Evolutionary conservation across 2,113 vertebrate species (phyloP).

Genomic region (Climacteris rufus): DNA sequence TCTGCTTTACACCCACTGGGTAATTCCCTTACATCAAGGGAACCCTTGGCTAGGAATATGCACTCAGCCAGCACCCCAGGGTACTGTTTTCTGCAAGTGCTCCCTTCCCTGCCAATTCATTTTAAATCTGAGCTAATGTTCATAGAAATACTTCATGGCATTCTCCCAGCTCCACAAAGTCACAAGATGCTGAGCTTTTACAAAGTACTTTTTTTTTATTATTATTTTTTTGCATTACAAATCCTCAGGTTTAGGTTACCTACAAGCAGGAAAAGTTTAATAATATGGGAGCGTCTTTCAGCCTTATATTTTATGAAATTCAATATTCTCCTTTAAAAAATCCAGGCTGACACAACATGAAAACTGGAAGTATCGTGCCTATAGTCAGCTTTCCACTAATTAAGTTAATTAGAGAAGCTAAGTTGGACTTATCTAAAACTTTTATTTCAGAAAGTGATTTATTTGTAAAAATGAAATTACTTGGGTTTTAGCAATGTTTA

Average conservation of each 20-base stretch:
- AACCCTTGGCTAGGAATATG: conserved; percentile 10
- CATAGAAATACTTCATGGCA: conserved; percentile 38
- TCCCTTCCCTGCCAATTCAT: conserved; percentile 54
- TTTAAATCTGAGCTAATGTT: conserved; percentile 32
- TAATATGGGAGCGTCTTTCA: background rate
- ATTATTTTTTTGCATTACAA: background rate
- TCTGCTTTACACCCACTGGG: conserved; percentile 5
- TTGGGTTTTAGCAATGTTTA: background rate
- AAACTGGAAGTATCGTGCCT: background rate
- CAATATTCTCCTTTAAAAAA: background rate
- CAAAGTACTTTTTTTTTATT: background rate
- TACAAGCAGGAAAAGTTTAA: background rate
- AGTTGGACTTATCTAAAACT: background rate
- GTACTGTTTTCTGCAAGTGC: conserved; percentile 3
- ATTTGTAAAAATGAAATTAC: background rate
- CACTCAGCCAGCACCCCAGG: conserved; percentile 6
- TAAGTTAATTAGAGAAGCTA: background rate
- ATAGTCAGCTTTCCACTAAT: background rate
- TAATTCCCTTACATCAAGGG: background rate
- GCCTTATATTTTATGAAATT: background rate
- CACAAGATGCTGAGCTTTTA: background rate
- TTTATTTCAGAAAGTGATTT: background rate
- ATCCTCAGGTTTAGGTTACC: background rate
- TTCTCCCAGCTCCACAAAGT: conserved; percentile 31
- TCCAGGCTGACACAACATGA: background rate